Evolutionary conservation across 2,888 invertebrate genomes (phyloP).

Genomic region (Ctena decussata): DNA sequence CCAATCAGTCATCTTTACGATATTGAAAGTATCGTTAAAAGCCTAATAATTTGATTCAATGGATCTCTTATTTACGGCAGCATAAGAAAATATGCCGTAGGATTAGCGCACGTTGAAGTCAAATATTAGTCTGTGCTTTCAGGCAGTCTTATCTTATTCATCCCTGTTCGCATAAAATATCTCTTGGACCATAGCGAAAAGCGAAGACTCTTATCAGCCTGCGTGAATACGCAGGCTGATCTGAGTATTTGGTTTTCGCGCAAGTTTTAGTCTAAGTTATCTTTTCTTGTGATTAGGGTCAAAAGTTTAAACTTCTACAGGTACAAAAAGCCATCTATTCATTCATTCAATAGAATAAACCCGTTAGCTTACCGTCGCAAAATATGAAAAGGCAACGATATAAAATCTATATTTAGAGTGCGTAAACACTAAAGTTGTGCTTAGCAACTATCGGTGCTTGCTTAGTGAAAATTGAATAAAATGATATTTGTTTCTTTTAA

Average conservation of each 20-base stretch:
- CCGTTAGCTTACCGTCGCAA: background rate
- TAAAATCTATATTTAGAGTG: constrained; percentile 1
- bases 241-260: background rate
- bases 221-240: background rate
- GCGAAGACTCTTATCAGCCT: background rate
- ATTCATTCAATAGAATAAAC: background rate
- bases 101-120: no score
- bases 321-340: background rate
- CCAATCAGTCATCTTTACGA: no score
- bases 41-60: no score
- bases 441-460: constrained; percentile 3
- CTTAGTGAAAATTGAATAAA: constrained; percentile 1
- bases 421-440: background rate
- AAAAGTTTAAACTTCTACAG: background rate
- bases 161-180: no score
- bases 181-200: no score
- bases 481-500: background rate
- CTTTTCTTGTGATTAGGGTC: no score
- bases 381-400: background rate
- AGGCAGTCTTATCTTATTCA: no score
- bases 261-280: background rate
- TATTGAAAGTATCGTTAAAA: no score
- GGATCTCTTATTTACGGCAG: no score
- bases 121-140: no score
- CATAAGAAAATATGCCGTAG: no score